These are phyloP conservation scores for Paracyclopina nana DNA, from an alignment of 1,140 invertebrate genomes.

Conservation along the genomic window DNA sequence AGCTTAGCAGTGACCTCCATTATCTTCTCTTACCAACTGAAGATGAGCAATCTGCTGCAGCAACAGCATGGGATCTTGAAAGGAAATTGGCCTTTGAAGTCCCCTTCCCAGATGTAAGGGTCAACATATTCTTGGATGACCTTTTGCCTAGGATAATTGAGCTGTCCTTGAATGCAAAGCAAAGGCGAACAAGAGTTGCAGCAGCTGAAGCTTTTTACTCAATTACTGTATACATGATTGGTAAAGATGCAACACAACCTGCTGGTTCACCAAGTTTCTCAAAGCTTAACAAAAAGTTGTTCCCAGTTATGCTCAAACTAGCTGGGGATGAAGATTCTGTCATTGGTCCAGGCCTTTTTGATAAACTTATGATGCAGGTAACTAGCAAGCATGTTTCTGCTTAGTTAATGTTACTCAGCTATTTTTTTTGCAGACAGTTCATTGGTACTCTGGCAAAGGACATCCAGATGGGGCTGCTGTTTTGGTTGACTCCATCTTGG, in stretches of 20 bases:
- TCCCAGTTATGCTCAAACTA: not conserved
- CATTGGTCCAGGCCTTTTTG: not conserved
- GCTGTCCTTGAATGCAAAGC: not conserved
- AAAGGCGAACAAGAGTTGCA: not conserved
- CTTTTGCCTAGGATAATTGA: not conserved
- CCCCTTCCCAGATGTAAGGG: not conserved
- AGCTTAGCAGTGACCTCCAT: not conserved
- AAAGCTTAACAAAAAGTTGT: not conserved
- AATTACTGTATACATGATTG: not conserved
- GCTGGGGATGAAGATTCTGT: not conserved
- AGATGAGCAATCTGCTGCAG: not conserved
- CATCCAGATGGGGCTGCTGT: not conserved
- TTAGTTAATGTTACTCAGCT: too few species aligned
- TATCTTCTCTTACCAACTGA: not conserved
- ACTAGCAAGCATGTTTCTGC: too few species aligned
- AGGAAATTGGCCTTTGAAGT: not conserved
- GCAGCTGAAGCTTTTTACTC: not conserved
- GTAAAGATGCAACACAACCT: not conserved
- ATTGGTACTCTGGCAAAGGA: not conserved
- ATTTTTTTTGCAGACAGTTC: not conserved
- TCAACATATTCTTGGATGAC: conserved; percentile 1
- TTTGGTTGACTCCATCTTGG: not conserved
- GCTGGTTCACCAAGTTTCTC: too few species aligned
- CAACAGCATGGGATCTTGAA: not conserved
- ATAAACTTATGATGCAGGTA: too few species aligned